These are phyloP conservation scores for Odontothrips loti DNA, from an alignment of 2,888 invertebrate genomes.

Conservation along the genomic window DNA sequence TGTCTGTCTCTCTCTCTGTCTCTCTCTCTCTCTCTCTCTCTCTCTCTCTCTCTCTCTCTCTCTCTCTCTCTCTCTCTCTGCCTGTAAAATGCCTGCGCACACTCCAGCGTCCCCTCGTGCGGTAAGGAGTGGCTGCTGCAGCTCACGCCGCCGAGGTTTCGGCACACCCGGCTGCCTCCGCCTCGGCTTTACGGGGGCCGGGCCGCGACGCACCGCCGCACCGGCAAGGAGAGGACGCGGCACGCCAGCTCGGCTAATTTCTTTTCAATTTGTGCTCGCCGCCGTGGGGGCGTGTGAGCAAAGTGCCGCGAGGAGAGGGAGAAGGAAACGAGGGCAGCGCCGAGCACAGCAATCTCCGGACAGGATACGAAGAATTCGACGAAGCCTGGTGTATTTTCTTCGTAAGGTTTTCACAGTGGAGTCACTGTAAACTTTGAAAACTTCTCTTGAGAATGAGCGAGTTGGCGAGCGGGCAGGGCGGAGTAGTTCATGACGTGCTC, in stretches of 20 bases:
- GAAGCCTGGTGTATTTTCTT: no score
- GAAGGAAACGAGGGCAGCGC: background rate
- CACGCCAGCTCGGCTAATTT: background rate
- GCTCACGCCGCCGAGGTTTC: background rate
- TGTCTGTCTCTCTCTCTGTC: slow-evolving; percentile 29
- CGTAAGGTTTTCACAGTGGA: no score
- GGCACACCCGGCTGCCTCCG: background rate
- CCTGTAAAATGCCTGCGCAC: no score
- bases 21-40: no score
- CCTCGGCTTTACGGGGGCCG: background rate
- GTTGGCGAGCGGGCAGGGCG: no score
- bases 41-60: slow-evolving; percentile 29
- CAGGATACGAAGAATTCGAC: no score
- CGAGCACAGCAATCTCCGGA: background rate
- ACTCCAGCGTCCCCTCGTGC: slow-evolving; percentile 3
- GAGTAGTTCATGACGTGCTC: no score
- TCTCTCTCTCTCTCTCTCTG: slow-evolving; percentile 29
- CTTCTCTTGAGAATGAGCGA: no score
- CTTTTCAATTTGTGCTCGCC: background rate
- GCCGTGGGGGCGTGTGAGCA: background rate
- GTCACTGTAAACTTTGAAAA: no score
- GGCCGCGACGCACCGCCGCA: no score
- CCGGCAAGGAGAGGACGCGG: no score
- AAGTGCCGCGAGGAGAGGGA: background rate
- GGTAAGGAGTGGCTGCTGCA: background rate